Base-by-base conservation (phyloP, 2,888 invertebrate species). In the Frankliniella fusca region DNA sequence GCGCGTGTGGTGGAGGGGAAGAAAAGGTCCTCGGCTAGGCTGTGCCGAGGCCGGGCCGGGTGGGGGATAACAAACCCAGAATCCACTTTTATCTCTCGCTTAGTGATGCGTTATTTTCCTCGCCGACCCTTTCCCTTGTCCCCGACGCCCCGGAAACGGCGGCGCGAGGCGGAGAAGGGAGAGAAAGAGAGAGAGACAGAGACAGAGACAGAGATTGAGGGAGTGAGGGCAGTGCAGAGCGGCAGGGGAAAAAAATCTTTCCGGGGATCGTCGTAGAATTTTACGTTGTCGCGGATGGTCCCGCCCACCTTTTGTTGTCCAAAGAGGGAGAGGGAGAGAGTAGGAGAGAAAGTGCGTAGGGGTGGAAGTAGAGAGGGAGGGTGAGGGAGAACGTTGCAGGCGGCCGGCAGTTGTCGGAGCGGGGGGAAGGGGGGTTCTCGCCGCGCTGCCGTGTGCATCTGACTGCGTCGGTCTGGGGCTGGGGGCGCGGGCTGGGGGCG, bases 11-110 rank as follows among this genome's bases (percentile, higher is more conserved):
- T 12, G 18, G 54, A 7, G 54, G 1, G 54, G 18, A 50, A 50
- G 50, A 50, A 50, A 50, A 50, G 10, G 50, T 50, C 10, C 54
- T 18, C 54, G 54, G 54, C 12, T 15, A 7, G 38, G 38, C 38
- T 38, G 38, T 38, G 54, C 18, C 54, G 54, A 15, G 54, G 54
- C 15, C 12, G 54, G 54, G 54, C 12, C 5, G 15, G 54, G 54
- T 3, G 54, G 54, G 70, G 70, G 3, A 23, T 70, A 23, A 70
- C 70, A n/a, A 70, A 70, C 23, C 70, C 70, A 23, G n/a, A 23
- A 70, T 70, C 23, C 70, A 23, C 70, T 70, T 70, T 70, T 70
- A 23, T 70, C 70, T 70, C 70, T 54, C 70, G 70, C 70, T 70
- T 23, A 70, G 70, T 54, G 54, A 54, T 54, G 54, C 54, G 54